Evolutionary conservation across 1,140 invertebrate genomes (phyloP).

Genomic region (Drosophila santomea): DNA sequence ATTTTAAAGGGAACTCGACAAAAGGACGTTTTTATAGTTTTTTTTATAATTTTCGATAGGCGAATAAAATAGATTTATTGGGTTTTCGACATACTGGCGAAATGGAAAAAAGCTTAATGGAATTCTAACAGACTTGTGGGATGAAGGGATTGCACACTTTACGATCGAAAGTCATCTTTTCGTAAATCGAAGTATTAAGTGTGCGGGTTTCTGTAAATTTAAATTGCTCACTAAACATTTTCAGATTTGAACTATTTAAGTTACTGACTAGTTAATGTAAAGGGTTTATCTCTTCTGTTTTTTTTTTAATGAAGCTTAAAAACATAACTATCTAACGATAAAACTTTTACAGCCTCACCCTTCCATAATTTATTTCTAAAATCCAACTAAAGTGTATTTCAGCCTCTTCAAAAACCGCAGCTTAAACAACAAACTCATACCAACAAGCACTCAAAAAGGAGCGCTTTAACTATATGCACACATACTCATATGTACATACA

Average conservation of each 20-base stretch:
- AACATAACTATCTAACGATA: not conserved
- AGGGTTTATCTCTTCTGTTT: too few species aligned
- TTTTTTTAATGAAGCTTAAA: not conserved
- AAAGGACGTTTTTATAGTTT: slow-evolving; percentile 5
- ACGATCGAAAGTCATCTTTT: too few species aligned
- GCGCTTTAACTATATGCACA: slow-evolving; percentile 5
- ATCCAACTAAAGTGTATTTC: slow-evolving; percentile 6
- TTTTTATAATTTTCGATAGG: not conserved
- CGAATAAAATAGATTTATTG: slow-evolving; percentile 1
- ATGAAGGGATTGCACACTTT: too few species aligned
- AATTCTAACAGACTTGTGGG: too few species aligned
- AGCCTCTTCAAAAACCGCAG: slow-evolving; percentile 12
- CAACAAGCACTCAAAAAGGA: slow-evolving; percentile 12
- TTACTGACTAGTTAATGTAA: too few species aligned
- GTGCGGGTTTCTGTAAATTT: too few species aligned
- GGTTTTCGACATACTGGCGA: not conserved
- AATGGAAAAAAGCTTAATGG: not conserved
- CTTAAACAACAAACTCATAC: slow-evolving; percentile 28
- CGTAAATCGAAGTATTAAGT: too few species aligned
- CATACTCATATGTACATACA: not conserved
- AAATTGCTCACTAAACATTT: not conserved
- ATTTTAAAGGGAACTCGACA: not conserved
- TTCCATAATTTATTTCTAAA: not conserved
- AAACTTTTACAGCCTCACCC: not conserved
- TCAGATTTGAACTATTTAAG: too few species aligned